Conservation (phyloP, 1,140 invertebrate species). For the Aphidius gifuensis region DNA sequence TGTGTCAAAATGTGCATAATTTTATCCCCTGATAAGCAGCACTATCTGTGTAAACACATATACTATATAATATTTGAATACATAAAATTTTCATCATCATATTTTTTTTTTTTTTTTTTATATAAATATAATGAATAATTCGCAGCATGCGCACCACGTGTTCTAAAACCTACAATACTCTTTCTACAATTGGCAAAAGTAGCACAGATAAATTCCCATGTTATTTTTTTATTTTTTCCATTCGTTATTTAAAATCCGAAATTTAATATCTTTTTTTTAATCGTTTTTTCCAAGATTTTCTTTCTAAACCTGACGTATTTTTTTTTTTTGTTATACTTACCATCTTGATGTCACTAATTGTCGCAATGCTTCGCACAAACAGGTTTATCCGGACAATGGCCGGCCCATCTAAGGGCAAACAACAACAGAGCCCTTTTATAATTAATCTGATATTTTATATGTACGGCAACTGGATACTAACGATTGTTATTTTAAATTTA, state of each 20-base stretch:
- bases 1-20: too few species aligned
- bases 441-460: constrained; percentile 37
- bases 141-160: constrained; percentile 12
- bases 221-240: constrained; percentile 7
- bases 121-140: constrained; percentile 8
- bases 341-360: constrained; percentile 98
- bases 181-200: constrained; percentile 18
- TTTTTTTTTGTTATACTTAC: constrained; percentile 65
- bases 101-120: background rate
- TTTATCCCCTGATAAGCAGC: too few species aligned
- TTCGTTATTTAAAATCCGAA: background rate
- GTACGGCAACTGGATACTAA: background rate
- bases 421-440: constrained; percentile 54
- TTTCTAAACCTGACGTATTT: constrained; percentile 7
- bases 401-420: constrained; percentile 78
- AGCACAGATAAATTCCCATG: constrained; percentile 11
- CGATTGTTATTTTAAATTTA: constrained; percentile 3
- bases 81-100: background rate
- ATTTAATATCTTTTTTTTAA: background rate
- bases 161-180: constrained; percentile 21
- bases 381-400: constrained; percentile 92
- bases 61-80: too few species aligned
- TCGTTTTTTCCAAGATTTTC: background rate
- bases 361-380: constrained; percentile 94
- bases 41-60: too few species aligned